Evolutionary conservation across 2,888 invertebrate genomes (phyloP), one percentile per base, ranked within the genome.

Genomic region (Hartigia nigra): DNA sequence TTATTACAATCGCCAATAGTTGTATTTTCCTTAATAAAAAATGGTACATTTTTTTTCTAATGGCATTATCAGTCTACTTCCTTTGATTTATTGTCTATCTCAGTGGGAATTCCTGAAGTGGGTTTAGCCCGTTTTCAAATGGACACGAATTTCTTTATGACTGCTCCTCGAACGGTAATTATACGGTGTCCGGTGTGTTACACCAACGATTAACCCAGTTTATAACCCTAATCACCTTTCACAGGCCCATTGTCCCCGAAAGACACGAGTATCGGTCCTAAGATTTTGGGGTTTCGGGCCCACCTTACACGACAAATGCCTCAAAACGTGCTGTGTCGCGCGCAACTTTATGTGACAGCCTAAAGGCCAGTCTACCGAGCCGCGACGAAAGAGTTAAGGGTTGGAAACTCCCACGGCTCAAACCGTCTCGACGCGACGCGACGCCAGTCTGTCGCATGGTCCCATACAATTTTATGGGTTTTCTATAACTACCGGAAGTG

Each of bases 201-300:
- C 79, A 77, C 75, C 9, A 32, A 77, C 77, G 74, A 77, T 79
- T 79, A 79, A 77, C 77, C 79, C 77, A 75, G 77, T 79, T 79
- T 79, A 79, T 77, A 79, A 76, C 79, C 79, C 74, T 75, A 75
- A 75, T 75, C 75, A 23, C 31, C 35, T 31, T 32, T n/a, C 34
- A 31, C 36, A 23, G 35, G 36, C 34, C 72, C 72, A 72, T 72
- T 72, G 72, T 72, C 32, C 72, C 55, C 72, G 31, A 34, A 72
- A 32, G 75, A 75, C 75, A 75, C 75, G 75, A 75, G 37, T 37
- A 34, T 36, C 69, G 69, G 69, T 76, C 69, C 31, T 14, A 31
- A 14, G 31, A 12, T 31, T 55, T 55, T 31, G 12, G 74, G 34
- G 4, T n/a, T 32, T 32, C 14, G 12, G 37, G 23, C 23, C 70